Evolutionary conservation across 2,888 invertebrate species (phyloP), one percentile per base, ranked within the genome.

Genomic region (Aquatica leii): DNA sequence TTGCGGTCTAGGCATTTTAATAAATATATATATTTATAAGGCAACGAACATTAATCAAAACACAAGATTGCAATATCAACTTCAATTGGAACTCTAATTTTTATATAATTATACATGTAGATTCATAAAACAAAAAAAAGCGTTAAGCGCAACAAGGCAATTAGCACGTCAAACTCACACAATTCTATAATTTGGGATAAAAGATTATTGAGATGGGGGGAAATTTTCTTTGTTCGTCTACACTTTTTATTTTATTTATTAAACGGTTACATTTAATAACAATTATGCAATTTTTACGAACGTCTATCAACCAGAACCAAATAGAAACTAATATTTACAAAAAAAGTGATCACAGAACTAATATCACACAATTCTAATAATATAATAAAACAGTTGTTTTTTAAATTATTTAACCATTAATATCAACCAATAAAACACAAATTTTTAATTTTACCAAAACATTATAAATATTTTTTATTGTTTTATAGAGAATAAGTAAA

Each of bases 1-100:
- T 55, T 24, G 55, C 24, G 48, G 48, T 55, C 24, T 35, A 48
- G n/a, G 8, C 55, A 35, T 15, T 48, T 55, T 54, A 53, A 49
- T 24, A 49, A 49, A 49, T 49, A 21, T 49, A 21, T 49, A 31
- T 43, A 43, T 43, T 43, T 43, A 43, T 43, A 43, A 43, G 17
- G 14, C 14, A 17, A 8, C 6, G 17, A 43, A 17, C 41, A 43
- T 43, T 43, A 43, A 43, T 43, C 41, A 43, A 43, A 43, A 17
- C 17, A 43, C 6, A 43, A 43, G 17, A 43, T 43, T 8, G 41
- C 41, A 17, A 43, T 43, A 43, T 43, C 41, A 43, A 8, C 41
- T 43, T 14, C 41, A 43, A 43, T 43, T 43, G 41, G 41, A 43
- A 17, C 41, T 14, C 41, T 43, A 43, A 43, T 43, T 43, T 17